Conservation (phyloP, 1,140 invertebrate species). For the Heliothis subflexa region DNA sequence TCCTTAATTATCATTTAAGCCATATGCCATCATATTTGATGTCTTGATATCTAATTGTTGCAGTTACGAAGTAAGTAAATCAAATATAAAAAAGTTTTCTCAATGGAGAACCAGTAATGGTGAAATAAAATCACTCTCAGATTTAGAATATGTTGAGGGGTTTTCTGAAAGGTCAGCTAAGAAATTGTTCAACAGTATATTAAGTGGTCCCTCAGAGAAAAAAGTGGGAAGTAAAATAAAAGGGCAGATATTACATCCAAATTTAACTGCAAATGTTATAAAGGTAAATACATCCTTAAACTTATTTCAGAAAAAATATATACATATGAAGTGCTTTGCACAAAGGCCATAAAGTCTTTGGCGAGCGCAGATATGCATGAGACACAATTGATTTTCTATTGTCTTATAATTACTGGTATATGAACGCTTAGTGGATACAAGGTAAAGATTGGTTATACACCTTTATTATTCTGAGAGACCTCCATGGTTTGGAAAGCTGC, state of each 20-base stretch:
- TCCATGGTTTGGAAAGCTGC: no score
- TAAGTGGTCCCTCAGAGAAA: slow-evolving; percentile 59
- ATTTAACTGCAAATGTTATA: slow-evolving; percentile 61
- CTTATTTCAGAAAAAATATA: no score
- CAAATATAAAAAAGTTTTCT: slow-evolving; percentile 67
- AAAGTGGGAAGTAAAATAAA: slow-evolving; percentile 67
- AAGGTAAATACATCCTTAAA: slow-evolving; percentile 57
- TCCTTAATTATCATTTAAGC: no score
- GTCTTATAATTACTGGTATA: no score
- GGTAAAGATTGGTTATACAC: no score
- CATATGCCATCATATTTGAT: background rate
- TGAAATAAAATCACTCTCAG: slow-evolving; percentile 64
- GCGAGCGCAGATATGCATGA: no score
- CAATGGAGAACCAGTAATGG: slow-evolving; percentile 72
- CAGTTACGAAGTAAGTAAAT: slow-evolving; percentile 77
- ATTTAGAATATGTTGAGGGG: slow-evolving; percentile 71
- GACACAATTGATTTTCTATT: no score
- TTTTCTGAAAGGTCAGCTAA: slow-evolving; percentile 68
- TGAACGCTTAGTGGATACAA: no score
- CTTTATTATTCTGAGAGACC: no score
- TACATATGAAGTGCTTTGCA: no score
- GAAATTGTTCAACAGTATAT: slow-evolving; percentile 75
- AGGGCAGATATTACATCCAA: slow-evolving; percentile 75
- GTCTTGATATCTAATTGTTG: slow-evolving; percentile 37
- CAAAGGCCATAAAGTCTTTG: no score